These are phyloP conservation scores for Glossophaga mutica DNA, from an alignment of 2,797 vertebrate genomes.

Conservation along the genomic window DNA sequence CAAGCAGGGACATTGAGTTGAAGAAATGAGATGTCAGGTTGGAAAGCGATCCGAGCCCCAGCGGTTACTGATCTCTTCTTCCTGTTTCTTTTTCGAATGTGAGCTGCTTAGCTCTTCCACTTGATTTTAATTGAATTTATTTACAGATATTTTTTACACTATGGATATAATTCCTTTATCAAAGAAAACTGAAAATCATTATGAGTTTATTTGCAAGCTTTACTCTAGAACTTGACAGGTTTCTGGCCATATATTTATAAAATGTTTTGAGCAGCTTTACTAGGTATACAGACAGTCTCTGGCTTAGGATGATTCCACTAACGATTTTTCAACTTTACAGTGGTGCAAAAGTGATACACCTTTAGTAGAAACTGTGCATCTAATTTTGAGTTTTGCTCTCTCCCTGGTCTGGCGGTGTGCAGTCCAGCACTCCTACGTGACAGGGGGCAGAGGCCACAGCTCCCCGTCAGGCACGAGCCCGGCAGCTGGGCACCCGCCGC, in stretches of 20 bases:
- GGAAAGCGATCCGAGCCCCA: neutral
- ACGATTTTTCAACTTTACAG: neutral
- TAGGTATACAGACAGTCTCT: neutral
- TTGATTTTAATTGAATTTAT: neutral
- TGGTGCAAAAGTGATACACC: neutral
- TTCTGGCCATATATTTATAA: neutral
- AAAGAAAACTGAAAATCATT: neutral
- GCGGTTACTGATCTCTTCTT: neutral
- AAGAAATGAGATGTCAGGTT: neutral
- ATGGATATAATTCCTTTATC: neutral
- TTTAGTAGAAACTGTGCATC: neutral
- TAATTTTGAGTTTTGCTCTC: neutral
- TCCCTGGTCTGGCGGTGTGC: neutral
- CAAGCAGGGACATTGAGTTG: neutral
- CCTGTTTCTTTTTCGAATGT: neutral
- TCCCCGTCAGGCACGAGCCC: neutral
- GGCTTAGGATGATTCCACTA: neutral
- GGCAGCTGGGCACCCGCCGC: neutral
- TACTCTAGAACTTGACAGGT: neutral
- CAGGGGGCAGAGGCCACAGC: neutral
- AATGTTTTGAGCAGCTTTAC: neutral
- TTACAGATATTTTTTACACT: neutral
- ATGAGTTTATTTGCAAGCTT: neutral
- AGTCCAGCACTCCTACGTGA: neutral
- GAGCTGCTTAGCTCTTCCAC: neutral